Conservation (phyloP, 2,113 vertebrate genomes). For the Rhinoderma darwinii region DNA sequence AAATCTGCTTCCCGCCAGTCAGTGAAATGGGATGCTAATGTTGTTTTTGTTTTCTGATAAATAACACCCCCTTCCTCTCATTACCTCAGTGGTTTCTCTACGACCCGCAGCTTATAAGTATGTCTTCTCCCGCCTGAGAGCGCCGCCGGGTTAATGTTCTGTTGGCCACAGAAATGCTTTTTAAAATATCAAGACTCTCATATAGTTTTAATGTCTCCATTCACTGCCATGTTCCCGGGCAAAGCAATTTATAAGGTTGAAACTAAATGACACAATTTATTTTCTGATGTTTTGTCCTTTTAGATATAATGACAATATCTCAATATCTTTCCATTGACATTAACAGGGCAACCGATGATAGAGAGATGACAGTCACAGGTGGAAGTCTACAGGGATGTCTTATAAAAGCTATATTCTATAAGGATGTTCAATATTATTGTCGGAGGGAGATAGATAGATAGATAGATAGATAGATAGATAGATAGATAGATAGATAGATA, state of each 20-base stretch:
- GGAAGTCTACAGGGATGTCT: background rate
- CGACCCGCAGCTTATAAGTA: conserved; percentile 30
- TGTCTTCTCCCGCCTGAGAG: conserved; percentile 9
- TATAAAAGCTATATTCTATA: background rate
- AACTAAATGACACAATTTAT: conserved; percentile 28
- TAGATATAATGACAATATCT: background rate
- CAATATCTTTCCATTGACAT: background rate
- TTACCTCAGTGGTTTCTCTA: conserved; percentile 20
- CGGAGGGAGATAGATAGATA: background rate
- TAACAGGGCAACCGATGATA: background rate
- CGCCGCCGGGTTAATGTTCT: conserved; percentile 27
- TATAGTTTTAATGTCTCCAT: background rate
- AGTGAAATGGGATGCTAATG: conserved; percentile 20
- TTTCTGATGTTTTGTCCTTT: background rate
- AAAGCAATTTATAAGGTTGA: conserved; percentile 3
- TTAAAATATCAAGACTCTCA: background rate
- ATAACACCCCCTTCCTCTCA: background rate
- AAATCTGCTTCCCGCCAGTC: conserved; percentile 11
- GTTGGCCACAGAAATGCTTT: background rate
- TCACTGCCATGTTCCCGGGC: background rate
- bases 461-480: background rate
- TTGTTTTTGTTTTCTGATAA: conserved; percentile 18
- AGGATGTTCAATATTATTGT: too few species aligned
- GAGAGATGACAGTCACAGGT: background rate
- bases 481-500: background rate